These are phyloP conservation scores for Spheniscus humboldti DNA, from an alignment of 2,797 vertebrate genomes.

Conservation along the genomic window DNA sequence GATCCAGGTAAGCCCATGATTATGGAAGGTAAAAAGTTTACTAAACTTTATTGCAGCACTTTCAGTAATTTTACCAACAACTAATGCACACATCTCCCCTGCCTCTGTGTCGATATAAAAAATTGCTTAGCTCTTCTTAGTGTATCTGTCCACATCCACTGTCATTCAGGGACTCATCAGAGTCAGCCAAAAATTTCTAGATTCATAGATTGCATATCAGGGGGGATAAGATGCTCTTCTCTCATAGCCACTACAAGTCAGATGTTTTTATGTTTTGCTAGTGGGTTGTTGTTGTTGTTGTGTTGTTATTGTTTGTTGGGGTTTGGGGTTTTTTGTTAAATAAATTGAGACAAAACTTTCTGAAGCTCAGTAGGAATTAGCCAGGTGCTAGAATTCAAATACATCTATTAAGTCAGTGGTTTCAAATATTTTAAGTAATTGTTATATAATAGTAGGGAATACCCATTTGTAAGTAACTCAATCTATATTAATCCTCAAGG, in stretches of 20 bases:
- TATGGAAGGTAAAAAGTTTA: slow-evolving; percentile 54
- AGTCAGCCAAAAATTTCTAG: not conserved
- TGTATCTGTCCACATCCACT: not conserved
- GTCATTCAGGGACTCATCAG: not conserved
- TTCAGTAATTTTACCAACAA: not conserved
- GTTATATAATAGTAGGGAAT: not conserved
- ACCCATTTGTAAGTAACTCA: not conserved
- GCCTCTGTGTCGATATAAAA: not conserved
- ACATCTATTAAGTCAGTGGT: not conserved
- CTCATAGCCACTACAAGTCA: not conserved
- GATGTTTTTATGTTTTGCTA: not conserved
- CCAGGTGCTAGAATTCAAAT: not conserved
- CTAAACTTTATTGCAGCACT: not conserved
- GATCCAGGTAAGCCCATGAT: slow-evolving; percentile 37
- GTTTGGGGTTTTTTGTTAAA: not conserved
- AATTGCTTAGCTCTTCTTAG: not conserved
- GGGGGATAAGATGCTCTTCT: not conserved
- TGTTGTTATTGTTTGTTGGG: not conserved
- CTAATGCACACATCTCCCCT: not conserved
- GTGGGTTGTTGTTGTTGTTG: not conserved
- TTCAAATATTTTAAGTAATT: not conserved
- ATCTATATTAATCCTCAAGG: not conserved
- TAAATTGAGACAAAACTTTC: not conserved
- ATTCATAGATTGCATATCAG: not conserved
- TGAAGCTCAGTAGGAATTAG: not conserved